Percentiles rank a stretch among this genome's conserved stretches.
phyloP scores from a whole-genome alignment of 2,888 invertebrate genomes.

The Choreutis nemorana region DNA sequence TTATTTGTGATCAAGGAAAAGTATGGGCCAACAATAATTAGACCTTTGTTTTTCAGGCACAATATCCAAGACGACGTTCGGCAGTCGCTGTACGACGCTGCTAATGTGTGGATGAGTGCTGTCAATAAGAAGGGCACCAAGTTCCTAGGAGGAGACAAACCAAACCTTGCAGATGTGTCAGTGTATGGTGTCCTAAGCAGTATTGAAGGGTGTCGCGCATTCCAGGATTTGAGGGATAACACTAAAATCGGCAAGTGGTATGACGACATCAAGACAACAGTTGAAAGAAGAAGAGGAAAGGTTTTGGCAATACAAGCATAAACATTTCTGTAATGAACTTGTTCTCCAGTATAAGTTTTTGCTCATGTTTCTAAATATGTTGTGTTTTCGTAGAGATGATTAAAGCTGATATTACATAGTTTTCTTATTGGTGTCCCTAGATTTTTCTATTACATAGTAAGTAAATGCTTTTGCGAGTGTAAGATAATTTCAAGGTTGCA shows the following conservation, averaged over 20 bases:
- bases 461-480: too few relatives aligned
- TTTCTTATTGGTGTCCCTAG: conserved; percentile 8
- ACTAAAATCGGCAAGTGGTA: conserved; percentile 85
- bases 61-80: conserved; percentile 88
- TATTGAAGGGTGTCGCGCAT: conserved; percentile 92
- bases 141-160: conserved; percentile 88
- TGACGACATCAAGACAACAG: conserved; percentile 72
- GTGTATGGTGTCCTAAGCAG: conserved; percentile 91
- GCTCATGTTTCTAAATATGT: conserved; percentile 2
- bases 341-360: background rate
- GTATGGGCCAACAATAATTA: too few relatives aligned
- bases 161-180: conserved; percentile 92
- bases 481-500: too few relatives aligned
- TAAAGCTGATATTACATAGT: conserved; percentile 9
- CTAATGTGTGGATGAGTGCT: conserved; percentile 79
- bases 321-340: conserved; percentile 2
- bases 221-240: conserved; percentile 77
- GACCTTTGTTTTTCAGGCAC: conserved; percentile 64
- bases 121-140: conserved; percentile 72
- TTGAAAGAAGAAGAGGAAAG: conserved; percentile 67
- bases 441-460: too few relatives aligned
- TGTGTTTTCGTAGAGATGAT: conserved; percentile 3
- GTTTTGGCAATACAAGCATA: conserved; percentile 22
- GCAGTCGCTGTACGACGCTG: conserved; percentile 87
- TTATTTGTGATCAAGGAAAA: too few relatives aligned